Evolutionary conservation across 37 sponge, comb jelly and placozoan species (phyloP).

Genomic region (Halichondria panicea): DNA sequence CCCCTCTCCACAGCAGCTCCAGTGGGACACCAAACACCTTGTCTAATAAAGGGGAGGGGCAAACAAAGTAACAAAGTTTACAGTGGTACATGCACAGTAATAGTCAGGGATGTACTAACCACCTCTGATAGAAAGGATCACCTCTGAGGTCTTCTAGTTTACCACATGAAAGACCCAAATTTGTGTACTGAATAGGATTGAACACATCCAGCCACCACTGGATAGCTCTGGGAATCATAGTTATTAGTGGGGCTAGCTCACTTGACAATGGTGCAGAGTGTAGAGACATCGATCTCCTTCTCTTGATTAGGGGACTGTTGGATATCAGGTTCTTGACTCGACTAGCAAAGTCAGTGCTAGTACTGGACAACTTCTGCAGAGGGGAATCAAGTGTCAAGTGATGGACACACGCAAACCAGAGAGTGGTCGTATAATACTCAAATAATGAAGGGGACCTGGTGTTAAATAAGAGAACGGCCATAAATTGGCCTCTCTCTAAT

Average conservation of each 20-base stretch:
- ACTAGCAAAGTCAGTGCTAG: constrained; percentile 21
- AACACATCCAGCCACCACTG: too few relatives aligned
- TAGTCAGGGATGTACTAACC: background rate
- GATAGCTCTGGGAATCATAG: too few relatives aligned
- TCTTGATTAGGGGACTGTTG: constrained; percentile 15
- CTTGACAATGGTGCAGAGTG: too few relatives aligned
- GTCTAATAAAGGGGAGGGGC: background rate
- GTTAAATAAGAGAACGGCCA: too few relatives aligned
- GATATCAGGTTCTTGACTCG: constrained; percentile 41
- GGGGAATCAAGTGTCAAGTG: too few relatives aligned
- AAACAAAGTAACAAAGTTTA: background rate
- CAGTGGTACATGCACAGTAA: background rate
- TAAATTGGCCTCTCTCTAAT: too few relatives aligned
- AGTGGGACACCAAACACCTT: constrained; percentile 49
- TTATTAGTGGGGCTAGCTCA: too few relatives aligned
- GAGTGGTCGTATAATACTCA: too few relatives aligned
- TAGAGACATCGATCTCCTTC: constrained; percentile 27
- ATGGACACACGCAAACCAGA: too few relatives aligned
- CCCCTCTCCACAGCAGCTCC: constrained; percentile 4
- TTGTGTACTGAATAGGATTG: background rate
- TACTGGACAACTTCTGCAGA: constrained; percentile 14
- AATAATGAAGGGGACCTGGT: too few relatives aligned
- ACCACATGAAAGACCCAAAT: background rate
- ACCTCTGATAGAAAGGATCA: background rate
- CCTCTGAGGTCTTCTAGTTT: background rate